These are phyloP conservation scores for Cydia splendana DNA, from an alignment of 1,140 invertebrate genomes.

Conservation along the genomic window DNA sequence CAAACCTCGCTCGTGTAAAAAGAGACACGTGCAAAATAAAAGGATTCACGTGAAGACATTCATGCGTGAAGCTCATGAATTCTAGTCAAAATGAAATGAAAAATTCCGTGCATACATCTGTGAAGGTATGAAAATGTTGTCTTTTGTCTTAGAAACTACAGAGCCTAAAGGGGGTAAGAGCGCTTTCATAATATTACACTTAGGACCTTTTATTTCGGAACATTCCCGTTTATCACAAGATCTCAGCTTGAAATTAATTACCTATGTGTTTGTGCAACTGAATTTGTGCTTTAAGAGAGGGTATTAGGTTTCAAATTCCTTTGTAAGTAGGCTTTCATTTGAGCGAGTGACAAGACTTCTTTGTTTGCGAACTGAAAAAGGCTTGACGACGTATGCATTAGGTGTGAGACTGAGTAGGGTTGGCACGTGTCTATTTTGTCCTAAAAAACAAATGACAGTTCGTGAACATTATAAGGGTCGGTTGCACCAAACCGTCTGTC, in stretches of 20 bases:
- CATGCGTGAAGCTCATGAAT: not conserved
- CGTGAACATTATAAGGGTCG: too few species aligned
- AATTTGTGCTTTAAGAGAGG: not conserved
- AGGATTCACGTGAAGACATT: not conserved
- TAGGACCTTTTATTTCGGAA: not conserved
- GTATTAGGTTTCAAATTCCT: not conserved
- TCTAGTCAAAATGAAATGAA: not conserved
- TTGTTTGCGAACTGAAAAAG: conserved; percentile 8
- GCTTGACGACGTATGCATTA: conserved; percentile 3
- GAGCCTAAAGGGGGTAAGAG: not conserved
- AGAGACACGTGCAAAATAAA: not conserved
- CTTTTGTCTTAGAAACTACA: not conserved
- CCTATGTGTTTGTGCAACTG: not conserved
- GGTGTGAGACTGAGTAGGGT: not conserved
- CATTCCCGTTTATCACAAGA: not conserved
- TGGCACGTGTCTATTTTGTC: not conserved
- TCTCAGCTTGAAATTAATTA: conserved; percentile 4
- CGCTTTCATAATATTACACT: not conserved
- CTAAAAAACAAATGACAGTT: too few species aligned
- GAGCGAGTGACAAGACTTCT: conserved; percentile 8
- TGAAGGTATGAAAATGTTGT: not conserved
- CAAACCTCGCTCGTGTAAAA: too few species aligned
- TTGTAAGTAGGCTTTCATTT: not conserved
- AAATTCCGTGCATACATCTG: not conserved
- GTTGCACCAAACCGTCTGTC: too few species aligned